A percentile compares a stretch with the other conserved stretches of the same genome.
Conservation (phyloP, 2,797 vertebrate genomes). For the Micrastur ruficollis region DNA sequence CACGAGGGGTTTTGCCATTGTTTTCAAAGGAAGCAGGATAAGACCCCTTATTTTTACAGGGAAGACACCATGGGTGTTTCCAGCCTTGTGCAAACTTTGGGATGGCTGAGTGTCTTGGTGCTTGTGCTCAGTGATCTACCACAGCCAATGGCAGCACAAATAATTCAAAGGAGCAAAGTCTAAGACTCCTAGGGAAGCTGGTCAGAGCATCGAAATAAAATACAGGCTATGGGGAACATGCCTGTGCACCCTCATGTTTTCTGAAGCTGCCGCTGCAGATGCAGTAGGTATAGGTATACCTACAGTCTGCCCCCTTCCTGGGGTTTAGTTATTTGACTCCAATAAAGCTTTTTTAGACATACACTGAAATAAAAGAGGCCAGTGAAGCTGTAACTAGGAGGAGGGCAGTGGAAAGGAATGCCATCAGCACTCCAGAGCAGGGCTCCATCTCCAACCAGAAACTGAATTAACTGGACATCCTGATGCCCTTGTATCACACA, state of each 20-base stretch:
- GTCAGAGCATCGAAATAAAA: neutral
- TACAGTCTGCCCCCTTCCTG: neutral
- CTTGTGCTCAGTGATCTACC: neutral
- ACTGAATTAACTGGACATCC: neutral
- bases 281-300: neutral
- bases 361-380: neutral
- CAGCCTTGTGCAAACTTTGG: neutral
- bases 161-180: neutral
- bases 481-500: neutral
- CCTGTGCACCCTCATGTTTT: neutral
- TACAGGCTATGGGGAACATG: neutral
- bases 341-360: neutral
- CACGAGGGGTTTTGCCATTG: neutral
- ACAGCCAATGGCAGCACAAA: neutral
- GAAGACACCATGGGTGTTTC: neutral
- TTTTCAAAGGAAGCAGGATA: neutral
- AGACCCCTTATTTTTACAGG: neutral
- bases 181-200: neutral
- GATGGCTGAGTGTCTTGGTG: neutral
- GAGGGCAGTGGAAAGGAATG: neutral
- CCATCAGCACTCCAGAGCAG: neutral
- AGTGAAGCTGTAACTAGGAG: neutral
- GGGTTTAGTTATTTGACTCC: neutral
- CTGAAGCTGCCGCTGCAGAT: neutral
- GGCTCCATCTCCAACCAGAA: neutral